Evolutionary conservation across 2,888 invertebrate genomes (phyloP), one percentile per base, ranked within the genome.

Genomic region (Caenorhabditis sulstoni): DNA sequence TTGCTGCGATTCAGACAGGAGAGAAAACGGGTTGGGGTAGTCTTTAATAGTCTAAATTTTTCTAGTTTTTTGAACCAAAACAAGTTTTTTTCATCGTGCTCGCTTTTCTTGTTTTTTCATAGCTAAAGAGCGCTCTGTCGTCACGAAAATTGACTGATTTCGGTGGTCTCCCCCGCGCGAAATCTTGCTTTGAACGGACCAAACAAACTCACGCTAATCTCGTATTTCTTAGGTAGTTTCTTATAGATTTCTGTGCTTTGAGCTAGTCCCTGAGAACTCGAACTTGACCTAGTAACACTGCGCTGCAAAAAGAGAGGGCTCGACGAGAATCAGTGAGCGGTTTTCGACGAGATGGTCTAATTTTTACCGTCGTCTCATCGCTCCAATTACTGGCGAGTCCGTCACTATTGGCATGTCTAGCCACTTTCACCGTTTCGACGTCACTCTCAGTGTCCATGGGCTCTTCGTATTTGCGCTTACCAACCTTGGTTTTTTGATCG

Each of bases 401-500:
- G 29, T 47, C 18, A 39, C 16, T 18, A 29, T 8, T 14, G 50
- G 18, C 14, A 14, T 2, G 16, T 68, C 59, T 59, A 44, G 23
- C 1, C 20, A 45, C 52, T 68, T 68, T 68, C 52, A 18, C 59
- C 45, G 12, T 41, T 29, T 68, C 70, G 35, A 47, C 14, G 22
- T 70, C 61, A 70, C 61, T 70, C 39, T 61, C 45, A 59, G 20
- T 20, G 18, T 55, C 39, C 29, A 29, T 7, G 29, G 7, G 29
- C n/a, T 37, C 45, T 14, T 29, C 59, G 5, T 35, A 44, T 35
- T 64, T 71, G 23, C 71, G 35, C 23, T 64, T 62, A 75, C 77
- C 39, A 49, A 79, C 79, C 61, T 79, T 79, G 18, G 20, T 23
- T 39, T 62, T 57, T 37, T 79, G 79, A 53, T 79, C 79, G 16